Base-by-base conservation (phyloP, 2,888 invertebrate genomes). In the Agrotis exclamationis region DNA sequence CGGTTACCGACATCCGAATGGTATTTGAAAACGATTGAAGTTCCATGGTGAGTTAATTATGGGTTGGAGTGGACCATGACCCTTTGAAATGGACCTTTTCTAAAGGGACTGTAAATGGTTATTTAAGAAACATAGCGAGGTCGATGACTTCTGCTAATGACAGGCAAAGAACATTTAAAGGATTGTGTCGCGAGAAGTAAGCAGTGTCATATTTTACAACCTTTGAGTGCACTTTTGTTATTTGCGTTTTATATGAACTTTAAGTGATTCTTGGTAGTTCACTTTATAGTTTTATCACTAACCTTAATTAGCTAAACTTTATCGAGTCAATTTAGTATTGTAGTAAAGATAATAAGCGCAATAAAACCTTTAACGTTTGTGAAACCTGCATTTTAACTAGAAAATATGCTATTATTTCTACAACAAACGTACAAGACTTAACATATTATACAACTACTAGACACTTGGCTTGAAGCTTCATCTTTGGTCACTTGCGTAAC, bases 41-140 rank as follows among this genome's bases (percentile, higher is more conserved):
- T 89, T 87, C 84, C 93, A 91, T 88, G 90, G 89, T 80, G 92
- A 92, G 92, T 93, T 95, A 95, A 95, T 95, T 94, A 94, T 92
- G 89, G 93, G 91, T 90, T 90, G 90, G 87, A 88, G 87, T 91
- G 89, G 87, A 88, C 88, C 79, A 83, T 91, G 93, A 93, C 93
- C 93, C 93, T 83, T 79, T 79, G 66, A 88, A 86, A 88, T 82
- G 88, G 85, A 81, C 85, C 87, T 89, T 92, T 92, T 90, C 89
- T 89, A 80, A 88, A 89, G 87, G 87, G 80, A 84, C 80, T 86
- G 82, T 76, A 87, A 90, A 83, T 68, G 87, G 86, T 86, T 89
- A 89, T 87, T 89, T 89, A 85, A 85, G 84, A 81, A 87, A 86
- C 85, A 86, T 84, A 86, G 83, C 82, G 53, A 91, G 92, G 90